phyloP scores from a whole-genome alignment of 2,113 vertebrate species.

The Amblyopsis rosae region DNA sequence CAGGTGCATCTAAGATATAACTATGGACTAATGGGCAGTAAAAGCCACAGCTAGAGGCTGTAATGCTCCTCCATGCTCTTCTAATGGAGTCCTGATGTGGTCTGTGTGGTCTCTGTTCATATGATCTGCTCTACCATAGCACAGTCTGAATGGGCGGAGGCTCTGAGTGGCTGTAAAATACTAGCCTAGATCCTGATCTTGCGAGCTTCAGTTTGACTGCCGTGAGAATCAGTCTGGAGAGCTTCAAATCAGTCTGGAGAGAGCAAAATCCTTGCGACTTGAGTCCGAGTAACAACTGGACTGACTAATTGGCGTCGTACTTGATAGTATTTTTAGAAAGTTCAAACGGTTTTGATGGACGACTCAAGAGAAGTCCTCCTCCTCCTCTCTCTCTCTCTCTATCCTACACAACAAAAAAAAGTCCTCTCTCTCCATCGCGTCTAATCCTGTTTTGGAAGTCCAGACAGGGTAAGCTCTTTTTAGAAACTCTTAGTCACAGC shows the following conservation, averaged over 20 bases:
- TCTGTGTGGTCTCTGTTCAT: not conserved
- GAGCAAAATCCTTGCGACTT: too few relatives aligned
- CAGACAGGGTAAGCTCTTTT: constrained; percentile 21
- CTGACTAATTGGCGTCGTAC: too few relatives aligned
- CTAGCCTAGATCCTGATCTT: not conserved
- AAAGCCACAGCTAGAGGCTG: not conserved
- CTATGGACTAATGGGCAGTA: not conserved
- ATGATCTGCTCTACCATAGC: not conserved
- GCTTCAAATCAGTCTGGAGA: too few relatives aligned
- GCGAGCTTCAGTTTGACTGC: too few relatives aligned
- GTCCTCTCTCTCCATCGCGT: not conserved
- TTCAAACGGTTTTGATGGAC: too few relatives aligned
- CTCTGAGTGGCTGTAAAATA: constrained; percentile 6
- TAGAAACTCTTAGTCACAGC: constrained; percentile 27
- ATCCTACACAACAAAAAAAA: not conserved
- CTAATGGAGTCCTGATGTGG: not conserved
- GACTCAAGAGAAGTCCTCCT: too few relatives aligned
- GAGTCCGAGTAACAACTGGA: too few relatives aligned
- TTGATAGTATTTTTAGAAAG: too few relatives aligned
- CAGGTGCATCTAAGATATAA: too few relatives aligned
- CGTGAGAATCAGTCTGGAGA: too few relatives aligned
- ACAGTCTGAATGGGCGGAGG: not conserved
- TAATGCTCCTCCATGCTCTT: not conserved
- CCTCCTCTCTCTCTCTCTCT: too few relatives aligned
- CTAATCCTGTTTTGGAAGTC: constrained; percentile 40